Base-by-base conservation (phyloP, 2,113 vertebrate species). In the Callocephalon fimbriatum region DNA sequence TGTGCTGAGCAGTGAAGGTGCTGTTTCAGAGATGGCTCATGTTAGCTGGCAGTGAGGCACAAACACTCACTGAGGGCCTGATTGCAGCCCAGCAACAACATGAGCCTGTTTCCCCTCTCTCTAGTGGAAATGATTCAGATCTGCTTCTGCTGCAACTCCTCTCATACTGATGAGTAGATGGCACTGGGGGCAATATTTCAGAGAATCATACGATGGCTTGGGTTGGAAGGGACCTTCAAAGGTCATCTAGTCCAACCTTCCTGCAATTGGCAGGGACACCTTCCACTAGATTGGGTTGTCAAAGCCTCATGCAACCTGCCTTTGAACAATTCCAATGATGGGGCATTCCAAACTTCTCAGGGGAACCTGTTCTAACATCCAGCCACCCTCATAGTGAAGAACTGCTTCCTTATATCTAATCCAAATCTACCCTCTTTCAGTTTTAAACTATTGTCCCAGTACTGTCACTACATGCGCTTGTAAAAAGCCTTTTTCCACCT, bases 261-360 rank as follows among this genome's bases (percentile, higher is more conserved):
- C 2, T 35, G 47, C 8, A 10, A 4, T 2, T 23, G 17, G 18
- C 27, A 62, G 61, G n/a, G 7, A 48, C 26, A 32, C 1, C 9
- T 77, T 54, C 19, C 8, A 10, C 21, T 21, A 58, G 17, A 58
- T 1, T 5, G 14, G 7, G 22, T 22, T 68, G 17, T 70, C 56
- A 29, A 71, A 58, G 31, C 23, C 25, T 14, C 22, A 18, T 40
- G 9, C 16, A 21, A 4, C 31, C 23, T 40, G 42, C 10, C 10
- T 26, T 68, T 38, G 62, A 54, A 32, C 12, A 15, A 1, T 38
- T 13, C 63, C 19, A 56, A 4, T 3, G 19, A 50, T 6, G 47
- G 5, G 3, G 4, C 35, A 70, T 17, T 20, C 10, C 65, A 15
- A 51, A 1, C 22, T 50, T 68, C 44, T 18, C 35, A 54, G 71